phyloP scores from a whole-genome alignment of 2,113 vertebrate species.

The Corythaeola cristata region DNA sequence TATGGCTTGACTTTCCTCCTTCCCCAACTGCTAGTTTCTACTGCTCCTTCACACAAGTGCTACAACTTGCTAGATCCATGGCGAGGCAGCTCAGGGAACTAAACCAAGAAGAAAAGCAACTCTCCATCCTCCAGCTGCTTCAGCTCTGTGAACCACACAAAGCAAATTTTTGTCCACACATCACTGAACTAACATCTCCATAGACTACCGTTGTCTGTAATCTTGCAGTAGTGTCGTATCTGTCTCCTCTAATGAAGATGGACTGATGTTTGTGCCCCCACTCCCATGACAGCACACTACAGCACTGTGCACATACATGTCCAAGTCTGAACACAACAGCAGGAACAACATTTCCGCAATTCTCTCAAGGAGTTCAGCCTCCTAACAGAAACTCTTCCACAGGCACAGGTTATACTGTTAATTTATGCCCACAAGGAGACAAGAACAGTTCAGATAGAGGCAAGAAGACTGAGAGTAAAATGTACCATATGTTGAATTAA shows the following conservation, averaged over 20 bases:
- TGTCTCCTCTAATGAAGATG: background rate
- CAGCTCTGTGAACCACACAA: background rate
- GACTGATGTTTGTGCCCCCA: background rate
- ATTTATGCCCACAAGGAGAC: background rate
- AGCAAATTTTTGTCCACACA: background rate
- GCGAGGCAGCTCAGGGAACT: background rate
- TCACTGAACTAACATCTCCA: background rate
- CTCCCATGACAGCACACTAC: background rate
- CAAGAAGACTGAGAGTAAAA: background rate
- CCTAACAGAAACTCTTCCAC: background rate
- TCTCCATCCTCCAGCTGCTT: background rate
- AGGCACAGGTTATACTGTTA: background rate
- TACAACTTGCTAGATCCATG: background rate
- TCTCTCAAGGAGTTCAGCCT: background rate
- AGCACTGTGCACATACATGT: accelerated
- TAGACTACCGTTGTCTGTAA: background rate
- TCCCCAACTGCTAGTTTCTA: background rate
- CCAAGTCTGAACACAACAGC: background rate
- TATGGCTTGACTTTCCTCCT: background rate
- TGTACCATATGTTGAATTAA: background rate
- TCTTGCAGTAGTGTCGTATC: background rate
- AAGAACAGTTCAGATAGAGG: background rate
- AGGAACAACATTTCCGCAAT: background rate
- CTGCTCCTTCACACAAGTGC: background rate
- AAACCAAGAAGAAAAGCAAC: background rate